phyloP scores from a whole-genome alignment of 1,140 invertebrate species.

The Alviniconcha marisindica region DNA sequence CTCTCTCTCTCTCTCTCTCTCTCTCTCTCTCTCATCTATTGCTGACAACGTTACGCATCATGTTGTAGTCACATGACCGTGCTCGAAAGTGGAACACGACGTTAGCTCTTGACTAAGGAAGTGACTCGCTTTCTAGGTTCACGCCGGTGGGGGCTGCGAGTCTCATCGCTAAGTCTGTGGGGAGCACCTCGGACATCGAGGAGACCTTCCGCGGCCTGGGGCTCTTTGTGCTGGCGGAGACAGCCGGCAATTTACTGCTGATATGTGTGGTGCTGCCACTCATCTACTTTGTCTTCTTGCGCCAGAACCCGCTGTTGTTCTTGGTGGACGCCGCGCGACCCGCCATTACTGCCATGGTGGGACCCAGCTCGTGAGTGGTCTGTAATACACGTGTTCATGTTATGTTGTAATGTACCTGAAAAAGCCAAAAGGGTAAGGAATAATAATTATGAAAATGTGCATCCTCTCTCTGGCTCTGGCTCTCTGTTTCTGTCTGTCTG shows the following conservation, averaged over 20 bases:
- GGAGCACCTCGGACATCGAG: slow-evolving; percentile 86
- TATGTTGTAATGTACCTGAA: no score
- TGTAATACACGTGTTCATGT: no score
- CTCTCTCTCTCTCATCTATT: not conserved
- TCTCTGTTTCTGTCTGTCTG: no score
- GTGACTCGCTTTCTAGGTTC: slow-evolving; percentile 80
- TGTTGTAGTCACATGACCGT: not conserved
- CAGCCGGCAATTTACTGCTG: slow-evolving; percentile 89
- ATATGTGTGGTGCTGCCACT: slow-evolving; percentile 89
- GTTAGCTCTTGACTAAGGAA: no score
- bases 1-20: not conserved
- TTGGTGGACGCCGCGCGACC: slow-evolving; percentile 87
- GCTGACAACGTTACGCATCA: no score
- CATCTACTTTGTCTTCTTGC: slow-evolving; percentile 90
- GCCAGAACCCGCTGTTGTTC: slow-evolving; percentile 92
- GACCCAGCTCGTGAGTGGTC: slow-evolving; percentile 82
- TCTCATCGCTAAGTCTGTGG: slow-evolving; percentile 92
- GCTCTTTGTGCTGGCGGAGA: slow-evolving; percentile 90
- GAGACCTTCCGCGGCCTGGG: slow-evolving; percentile 84
- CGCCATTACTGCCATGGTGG: slow-evolving; percentile 92
- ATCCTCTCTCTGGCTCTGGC: no score
- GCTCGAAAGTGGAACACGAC: no score
- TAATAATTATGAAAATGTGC: no score
- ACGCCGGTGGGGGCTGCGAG: slow-evolving; percentile 93
- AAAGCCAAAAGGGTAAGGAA: no score